Base-by-base conservation (phyloP, 1,140 invertebrate species). In the Zaprionus tsacasi region DNA sequence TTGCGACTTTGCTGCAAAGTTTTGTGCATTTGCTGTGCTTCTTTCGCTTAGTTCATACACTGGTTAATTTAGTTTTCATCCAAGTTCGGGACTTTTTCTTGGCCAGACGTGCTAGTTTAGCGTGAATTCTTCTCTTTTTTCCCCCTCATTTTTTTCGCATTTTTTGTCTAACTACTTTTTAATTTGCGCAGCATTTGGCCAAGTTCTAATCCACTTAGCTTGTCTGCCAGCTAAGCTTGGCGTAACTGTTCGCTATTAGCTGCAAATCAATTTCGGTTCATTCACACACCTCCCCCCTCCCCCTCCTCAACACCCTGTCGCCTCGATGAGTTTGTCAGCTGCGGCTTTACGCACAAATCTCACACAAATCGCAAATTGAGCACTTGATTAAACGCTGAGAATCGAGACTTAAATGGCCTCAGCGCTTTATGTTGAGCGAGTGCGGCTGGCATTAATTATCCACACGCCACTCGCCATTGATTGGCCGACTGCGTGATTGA, bases 21-120 rank as follows among this genome's bases (percentile, higher is more conserved):
- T 66, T 61, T 76, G 17, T 50, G 69, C 69, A 65, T 76, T 60
- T 60, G 33, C 36, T 38, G 17, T 60, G 57, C 25, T 54, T 43
- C 35, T 56, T 56, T 48, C 12, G 35, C 33, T 72, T 58, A 70
- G 71, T 81, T 80, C 56, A 81, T 79, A 63, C 56, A 74, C 48
- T 66, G 65, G 70, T 71, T 81, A 85, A 86, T 76, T 86, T 87
- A 73, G 71, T 81, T 79, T 58, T 50, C 52, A 64, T 6, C 52
- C 33, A 13, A 45, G 40, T 50, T 68, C 55, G 38, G 55, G 38
- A 80, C 66, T 76, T 63, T 50, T 55, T 52, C 68, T 66, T 48
- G 60, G 43, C 38, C 30, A 60, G 70, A 68, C 76, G 67, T 78
- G 81, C 69, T 43, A 78, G 79, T 76, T 72, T 45, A 74, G 58